Percentiles rank a stretch among this genome's conserved stretches.
These are phyloP conservation scores for Philereme vetulata DNA, from an alignment of 2,888 invertebrate species.

Conservation along the genomic window DNA sequence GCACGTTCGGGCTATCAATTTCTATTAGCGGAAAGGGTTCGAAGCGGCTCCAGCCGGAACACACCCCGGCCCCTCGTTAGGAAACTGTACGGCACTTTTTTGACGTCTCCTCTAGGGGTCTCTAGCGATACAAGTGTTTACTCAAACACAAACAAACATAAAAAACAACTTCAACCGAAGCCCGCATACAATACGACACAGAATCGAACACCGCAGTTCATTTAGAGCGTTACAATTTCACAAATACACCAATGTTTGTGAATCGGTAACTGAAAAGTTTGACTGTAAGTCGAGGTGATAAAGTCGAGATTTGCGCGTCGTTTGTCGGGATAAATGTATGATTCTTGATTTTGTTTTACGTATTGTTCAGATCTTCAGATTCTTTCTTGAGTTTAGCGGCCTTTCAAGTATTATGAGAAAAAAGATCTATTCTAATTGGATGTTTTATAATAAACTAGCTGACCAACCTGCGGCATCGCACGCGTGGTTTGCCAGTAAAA, in stretches of 20 bases:
- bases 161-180: slow-evolving; percentile 43
- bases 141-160: slow-evolving; percentile 49
- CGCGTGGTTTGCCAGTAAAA: too few species aligned
- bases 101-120: slow-evolving; percentile 76
- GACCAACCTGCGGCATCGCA: too few species aligned
- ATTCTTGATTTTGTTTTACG: slow-evolving; percentile 56
- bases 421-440: slow-evolving; percentile 40
- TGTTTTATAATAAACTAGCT: slow-evolving; percentile 9
- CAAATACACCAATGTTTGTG: slow-evolving; percentile 51
- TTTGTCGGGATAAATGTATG: slow-evolving; percentile 33
- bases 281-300: slow-evolving; percentile 48
- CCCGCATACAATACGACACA: slow-evolving; percentile 47
- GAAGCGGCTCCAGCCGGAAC: slow-evolving; percentile 57
- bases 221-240: slow-evolving; percentile 43
- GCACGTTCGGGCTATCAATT: slow-evolving; percentile 51
- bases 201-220: slow-evolving; percentile 42
- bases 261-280: slow-evolving; percentile 43
- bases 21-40: slow-evolving; percentile 50
- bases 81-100: slow-evolving; percentile 73
- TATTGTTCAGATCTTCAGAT: slow-evolving; percentile 63
- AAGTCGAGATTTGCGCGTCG: slow-evolving; percentile 51
- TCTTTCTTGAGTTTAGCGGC: slow-evolving; percentile 56
- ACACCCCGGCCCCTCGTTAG: slow-evolving; percentile 74
- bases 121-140: slow-evolving; percentile 67
- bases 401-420: slow-evolving; percentile 40